Evolutionary conservation across 2,888 invertebrate species (phyloP).

Genomic region (Agrotis segetum): DNA sequence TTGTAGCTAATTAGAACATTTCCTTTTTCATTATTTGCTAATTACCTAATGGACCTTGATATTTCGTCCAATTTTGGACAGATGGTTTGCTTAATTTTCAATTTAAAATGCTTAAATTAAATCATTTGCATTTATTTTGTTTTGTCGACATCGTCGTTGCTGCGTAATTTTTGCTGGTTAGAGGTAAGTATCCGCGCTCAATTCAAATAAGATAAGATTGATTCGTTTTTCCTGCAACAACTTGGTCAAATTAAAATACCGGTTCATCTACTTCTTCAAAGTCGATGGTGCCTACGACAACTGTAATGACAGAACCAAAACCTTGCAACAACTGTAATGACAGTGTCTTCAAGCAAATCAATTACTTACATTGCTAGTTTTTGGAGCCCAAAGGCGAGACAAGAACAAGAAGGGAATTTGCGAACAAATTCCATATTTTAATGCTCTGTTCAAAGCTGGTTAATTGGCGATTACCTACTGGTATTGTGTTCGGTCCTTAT

Average conservation of each 20-base stretch:
- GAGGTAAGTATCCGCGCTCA: not conserved
- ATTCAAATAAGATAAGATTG: not conserved
- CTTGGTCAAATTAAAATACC: not conserved
- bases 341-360: not conserved
- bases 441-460: not conserved
- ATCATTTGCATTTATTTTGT: constrained; percentile 13
- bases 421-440: not conserved
- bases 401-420: too few relatives aligned
- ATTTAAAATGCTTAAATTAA: constrained; percentile 20
- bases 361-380: too few relatives aligned
- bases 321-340: not conserved
- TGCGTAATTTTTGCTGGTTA: not conserved
- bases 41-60: constrained; percentile 38
- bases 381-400: too few relatives aligned
- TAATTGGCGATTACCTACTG: not conserved
- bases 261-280: not conserved
- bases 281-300: not conserved
- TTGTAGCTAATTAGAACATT: constrained; percentile 26
- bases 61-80: constrained; percentile 26
- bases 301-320: not conserved
- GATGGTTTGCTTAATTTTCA: constrained; percentile 5
- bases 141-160: not conserved
- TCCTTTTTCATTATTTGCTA: constrained; percentile 38
- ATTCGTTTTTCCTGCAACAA: not conserved
- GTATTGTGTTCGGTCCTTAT: not conserved